Base-by-base conservation (phyloP, 2,113 vertebrate genomes). In the Mesocricetus auratus region DNA sequence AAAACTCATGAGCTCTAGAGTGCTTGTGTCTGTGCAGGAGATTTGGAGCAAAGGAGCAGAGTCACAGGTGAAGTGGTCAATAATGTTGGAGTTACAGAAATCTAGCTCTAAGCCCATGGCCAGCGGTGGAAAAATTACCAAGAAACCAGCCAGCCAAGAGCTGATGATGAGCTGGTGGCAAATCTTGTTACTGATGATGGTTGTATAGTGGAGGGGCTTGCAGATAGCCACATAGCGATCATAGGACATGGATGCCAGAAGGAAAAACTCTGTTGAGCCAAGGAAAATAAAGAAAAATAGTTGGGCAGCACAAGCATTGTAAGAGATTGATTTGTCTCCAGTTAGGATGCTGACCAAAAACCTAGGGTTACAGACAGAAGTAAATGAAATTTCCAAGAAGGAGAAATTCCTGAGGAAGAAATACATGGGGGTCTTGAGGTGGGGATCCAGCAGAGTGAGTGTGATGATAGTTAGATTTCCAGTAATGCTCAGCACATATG, bases 371-470 rank as follows among this genome's bases (percentile, higher is more conserved):
- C 95, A 93, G 47, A 71, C 96, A 64, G 94, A 93, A n/a, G 90
- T 94, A 71, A 96, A 97, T 31, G 92, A 94, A 64, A 97, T 97
- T 92, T 97, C 97, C 86, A 97, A 56, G 58, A 96, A 91, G 1
- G 96, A 98, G 73, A 97, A 97, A 96, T 97, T 96, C 8, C 62
- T 86, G 62, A 86, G 83, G 29, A 86, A 86, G 62, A 86, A 68
- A 86, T 86, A 86, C 83, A 86, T 97, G 26, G 97, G 94, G 0
- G 93, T 94, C 82, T 98, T 96, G n/a, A 97, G 83, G 12, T 89
- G 66, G 47, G 64, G 29, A 71, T 87, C 85, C 64, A 87, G 45
- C 45, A 87, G 16, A 0, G 64, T 87, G 31, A 87, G 64, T 2
- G 47, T 71, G 2, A 87, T 69, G 21, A 71, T 87, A 19, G 66